Evolutionary conservation across 2,113 vertebrate genomes (phyloP).

Genomic region (Glaucomys volans): DNA sequence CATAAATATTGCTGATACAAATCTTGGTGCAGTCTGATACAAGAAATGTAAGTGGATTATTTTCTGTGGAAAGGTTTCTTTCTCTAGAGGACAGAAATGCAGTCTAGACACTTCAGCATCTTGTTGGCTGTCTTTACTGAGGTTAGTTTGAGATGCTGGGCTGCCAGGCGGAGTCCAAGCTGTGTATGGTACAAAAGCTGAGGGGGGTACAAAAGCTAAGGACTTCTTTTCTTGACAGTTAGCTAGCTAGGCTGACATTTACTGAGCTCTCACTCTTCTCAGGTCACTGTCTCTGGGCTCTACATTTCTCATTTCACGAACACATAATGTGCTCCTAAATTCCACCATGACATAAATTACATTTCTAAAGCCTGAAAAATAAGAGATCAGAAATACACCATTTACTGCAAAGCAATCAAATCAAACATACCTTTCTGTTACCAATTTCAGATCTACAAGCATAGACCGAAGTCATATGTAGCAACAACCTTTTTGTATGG

Average conservation of each 20-base stretch:
- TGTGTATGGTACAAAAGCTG: neutral
- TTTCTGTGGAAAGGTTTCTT: neutral
- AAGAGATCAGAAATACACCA: neutral
- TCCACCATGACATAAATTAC: neutral
- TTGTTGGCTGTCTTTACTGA: neutral
- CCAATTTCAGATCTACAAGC: neutral
- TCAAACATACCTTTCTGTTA: neutral
- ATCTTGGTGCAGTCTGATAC: neutral
- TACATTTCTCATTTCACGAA: neutral
- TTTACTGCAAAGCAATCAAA: neutral
- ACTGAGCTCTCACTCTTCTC: neutral
- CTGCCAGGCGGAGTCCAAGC: neutral
- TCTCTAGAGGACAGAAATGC: neutral
- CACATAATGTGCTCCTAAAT: neutral
- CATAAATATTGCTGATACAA: neutral
- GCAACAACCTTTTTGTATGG: neutral
- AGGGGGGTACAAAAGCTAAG: neutral
- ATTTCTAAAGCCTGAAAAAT: neutral
- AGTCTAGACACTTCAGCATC: neutral
- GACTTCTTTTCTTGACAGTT: neutral
- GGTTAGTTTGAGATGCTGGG: fast-evolving
- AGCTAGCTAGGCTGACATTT: neutral
- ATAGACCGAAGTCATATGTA: neutral
- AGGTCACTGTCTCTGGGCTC: neutral
- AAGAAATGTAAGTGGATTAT: neutral